Evolutionary conservation across 2,113 vertebrate species (phyloP).

Genomic region (Sarotherodon lohbergeri): DNA sequence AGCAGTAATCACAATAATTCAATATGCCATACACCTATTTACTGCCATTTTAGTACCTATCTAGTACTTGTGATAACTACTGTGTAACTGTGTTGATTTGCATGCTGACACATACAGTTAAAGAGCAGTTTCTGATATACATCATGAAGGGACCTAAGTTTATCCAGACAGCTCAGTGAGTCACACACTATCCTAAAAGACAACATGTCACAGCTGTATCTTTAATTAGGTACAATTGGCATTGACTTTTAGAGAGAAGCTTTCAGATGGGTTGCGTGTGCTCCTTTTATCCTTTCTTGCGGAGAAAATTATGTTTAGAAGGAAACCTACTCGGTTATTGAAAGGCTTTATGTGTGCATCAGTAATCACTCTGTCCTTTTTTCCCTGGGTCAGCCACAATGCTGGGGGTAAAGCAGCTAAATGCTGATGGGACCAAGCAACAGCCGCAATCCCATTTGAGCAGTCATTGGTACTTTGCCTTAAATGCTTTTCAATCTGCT

Average conservation of each 20-base stretch:
- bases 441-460: constrained; percentile 50
- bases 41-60: background rate
- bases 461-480: constrained; percentile 55
- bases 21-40: background rate
- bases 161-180: background rate
- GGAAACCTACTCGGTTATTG: background rate
- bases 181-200: background rate
- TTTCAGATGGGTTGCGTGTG: background rate
- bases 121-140: background rate
- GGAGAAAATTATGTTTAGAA: background rate
- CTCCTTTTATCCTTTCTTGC: background rate
- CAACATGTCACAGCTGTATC: background rate
- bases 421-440: constrained; percentile 55
- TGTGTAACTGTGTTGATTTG: background rate
- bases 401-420: constrained; percentile 15
- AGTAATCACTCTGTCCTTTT: constrained; percentile 22
- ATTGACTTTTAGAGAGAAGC: background rate
- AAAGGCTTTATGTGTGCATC: background rate
- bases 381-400: constrained; percentile 33
- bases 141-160: background rate
- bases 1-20: constrained; percentile 10
- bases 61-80: background rate
- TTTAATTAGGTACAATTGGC: background rate
- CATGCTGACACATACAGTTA: background rate
- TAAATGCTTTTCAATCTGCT: constrained; percentile 72